These are phyloP conservation scores for Hypselothyrea guttata DNA, from an alignment of 2,888 invertebrate genomes.

Conservation along the genomic window DNA sequence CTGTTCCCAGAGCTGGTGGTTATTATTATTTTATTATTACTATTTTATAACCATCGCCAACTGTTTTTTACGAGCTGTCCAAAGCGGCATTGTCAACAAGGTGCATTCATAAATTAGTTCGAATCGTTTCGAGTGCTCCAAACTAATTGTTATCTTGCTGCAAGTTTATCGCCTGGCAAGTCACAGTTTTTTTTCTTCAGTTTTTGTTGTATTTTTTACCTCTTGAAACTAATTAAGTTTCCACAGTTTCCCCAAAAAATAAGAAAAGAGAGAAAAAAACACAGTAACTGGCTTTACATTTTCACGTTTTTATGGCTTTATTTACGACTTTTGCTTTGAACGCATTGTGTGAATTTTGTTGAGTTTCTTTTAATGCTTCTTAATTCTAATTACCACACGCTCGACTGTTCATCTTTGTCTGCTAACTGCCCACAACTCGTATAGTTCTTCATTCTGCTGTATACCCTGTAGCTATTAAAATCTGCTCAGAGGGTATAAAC, in stretches of 20 bases:
- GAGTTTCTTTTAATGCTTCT: conserved; percentile 69
- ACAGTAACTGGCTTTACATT: conserved; percentile 61
- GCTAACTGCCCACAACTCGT: conserved; percentile 39
- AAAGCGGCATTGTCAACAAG: conserved; percentile 68
- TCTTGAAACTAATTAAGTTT: conserved; percentile 70
- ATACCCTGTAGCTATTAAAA: conserved; percentile 19
- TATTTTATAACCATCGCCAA: conserved; percentile 34
- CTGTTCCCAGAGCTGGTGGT: conserved; percentile 19
- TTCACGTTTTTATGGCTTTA: conserved; percentile 68
- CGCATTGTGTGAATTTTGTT: conserved; percentile 66
- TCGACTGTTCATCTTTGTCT: conserved; percentile 58
- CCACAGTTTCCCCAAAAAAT: conserved; percentile 45
- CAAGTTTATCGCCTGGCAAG: conserved; percentile 52
- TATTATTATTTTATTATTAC: conserved; percentile 41
- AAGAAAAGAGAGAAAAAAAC: conserved; percentile 10
- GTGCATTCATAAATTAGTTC: conserved; percentile 65
- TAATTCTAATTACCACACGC: conserved; percentile 74
- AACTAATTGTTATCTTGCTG: conserved; percentile 66
- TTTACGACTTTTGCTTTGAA: conserved; percentile 62
- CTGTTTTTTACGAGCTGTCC: conserved; percentile 63
- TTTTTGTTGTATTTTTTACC: conserved; percentile 19
- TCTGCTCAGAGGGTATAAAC: background rate
- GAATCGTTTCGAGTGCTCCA: conserved; percentile 31
- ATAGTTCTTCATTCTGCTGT: conserved; percentile 16
- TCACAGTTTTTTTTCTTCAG: conserved; percentile 17